Evolutionary conservation across 92 coral and sea anemone genomes (phyloP).

Genomic region (Epizoanthus ramosus): DNA sequence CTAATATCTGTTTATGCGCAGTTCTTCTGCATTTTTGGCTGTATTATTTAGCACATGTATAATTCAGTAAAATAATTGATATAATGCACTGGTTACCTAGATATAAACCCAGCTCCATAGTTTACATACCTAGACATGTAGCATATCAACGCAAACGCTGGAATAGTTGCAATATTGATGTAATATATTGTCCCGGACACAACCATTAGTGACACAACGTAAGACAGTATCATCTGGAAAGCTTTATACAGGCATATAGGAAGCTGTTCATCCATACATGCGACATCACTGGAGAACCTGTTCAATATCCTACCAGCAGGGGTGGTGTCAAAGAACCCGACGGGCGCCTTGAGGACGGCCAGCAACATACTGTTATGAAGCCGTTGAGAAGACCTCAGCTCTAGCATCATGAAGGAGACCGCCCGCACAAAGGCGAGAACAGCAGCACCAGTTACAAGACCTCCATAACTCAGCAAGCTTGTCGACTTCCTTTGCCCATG

Average conservation of each 20-base stretch:
- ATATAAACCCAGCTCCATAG: too few relatives aligned
- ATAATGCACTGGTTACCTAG: too few relatives aligned
- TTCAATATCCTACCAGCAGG: slow-evolving; percentile 29
- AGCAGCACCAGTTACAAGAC: slow-evolving; percentile 11
- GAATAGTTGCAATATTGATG: slow-evolving; percentile 12
- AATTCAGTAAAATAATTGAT: too few relatives aligned
- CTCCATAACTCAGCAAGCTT: slow-evolving; percentile 17
- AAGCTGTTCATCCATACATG: slow-evolving; percentile 23
- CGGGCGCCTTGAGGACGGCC: slow-evolving; percentile 28
- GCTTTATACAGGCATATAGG: slow-evolving; percentile 14
- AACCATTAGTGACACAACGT: slow-evolving; percentile 4
- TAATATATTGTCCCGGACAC: slow-evolving; percentile 14
- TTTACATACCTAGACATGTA: not conserved
- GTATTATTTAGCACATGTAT: too few relatives aligned
- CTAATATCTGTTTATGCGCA: too few relatives aligned
- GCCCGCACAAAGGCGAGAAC: slow-evolving; percentile 13
- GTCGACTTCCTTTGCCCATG: not conserved
- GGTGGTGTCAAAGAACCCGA: slow-evolving; percentile 29
- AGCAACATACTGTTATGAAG: slow-evolving; percentile 34
- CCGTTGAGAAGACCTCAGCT: slow-evolving; percentile 25
- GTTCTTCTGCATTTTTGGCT: too few relatives aligned
- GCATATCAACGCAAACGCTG: slow-evolving; percentile 2
- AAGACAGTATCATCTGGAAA: slow-evolving; percentile 15
- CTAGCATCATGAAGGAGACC: not conserved
- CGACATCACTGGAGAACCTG: slow-evolving; percentile 36